Evolutionary conservation across 2,888 invertebrate genomes (phyloP).

Genomic region (Mythimna impura): DNA sequence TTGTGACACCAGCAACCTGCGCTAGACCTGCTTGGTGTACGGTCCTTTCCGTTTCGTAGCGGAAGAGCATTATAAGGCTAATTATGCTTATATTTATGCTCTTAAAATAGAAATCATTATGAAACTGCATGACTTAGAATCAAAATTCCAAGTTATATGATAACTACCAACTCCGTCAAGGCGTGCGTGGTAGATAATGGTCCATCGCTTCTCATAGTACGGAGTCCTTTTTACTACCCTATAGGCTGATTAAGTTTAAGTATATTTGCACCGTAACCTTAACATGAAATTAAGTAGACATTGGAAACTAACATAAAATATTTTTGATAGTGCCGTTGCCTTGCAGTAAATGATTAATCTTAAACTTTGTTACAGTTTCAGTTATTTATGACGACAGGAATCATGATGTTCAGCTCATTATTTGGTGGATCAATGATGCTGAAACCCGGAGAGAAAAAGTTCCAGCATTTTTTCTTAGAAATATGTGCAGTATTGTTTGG

Average conservation of each 20-base stretch:
- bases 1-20: too few species aligned
- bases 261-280: not conserved
- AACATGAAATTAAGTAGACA: too few species aligned
- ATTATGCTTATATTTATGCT: not conserved
- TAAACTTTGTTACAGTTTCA: conserved; percentile 50
- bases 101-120: not conserved
- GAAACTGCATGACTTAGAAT: not conserved
- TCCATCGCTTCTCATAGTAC: not conserved
- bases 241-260: not conserved
- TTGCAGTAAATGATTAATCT: not conserved
- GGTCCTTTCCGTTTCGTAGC: too few species aligned
- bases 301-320: too few species aligned
- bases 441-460: conserved; percentile 14
- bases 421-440: conserved; percentile 54
- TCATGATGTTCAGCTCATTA: conserved; percentile 52
- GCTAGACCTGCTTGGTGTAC: too few species aligned
- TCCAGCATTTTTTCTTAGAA: conserved; percentile 46
- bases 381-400: conserved; percentile 48
- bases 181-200: not conserved
- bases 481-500: not conserved
- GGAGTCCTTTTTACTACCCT: not conserved
- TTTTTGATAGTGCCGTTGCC: too few species aligned
- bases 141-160: not conserved
- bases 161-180: not conserved
- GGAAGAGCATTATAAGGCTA: too few species aligned